phyloP scores from a whole-genome alignment of 2,888 invertebrate genomes.

The Lottia scabra region DNA sequence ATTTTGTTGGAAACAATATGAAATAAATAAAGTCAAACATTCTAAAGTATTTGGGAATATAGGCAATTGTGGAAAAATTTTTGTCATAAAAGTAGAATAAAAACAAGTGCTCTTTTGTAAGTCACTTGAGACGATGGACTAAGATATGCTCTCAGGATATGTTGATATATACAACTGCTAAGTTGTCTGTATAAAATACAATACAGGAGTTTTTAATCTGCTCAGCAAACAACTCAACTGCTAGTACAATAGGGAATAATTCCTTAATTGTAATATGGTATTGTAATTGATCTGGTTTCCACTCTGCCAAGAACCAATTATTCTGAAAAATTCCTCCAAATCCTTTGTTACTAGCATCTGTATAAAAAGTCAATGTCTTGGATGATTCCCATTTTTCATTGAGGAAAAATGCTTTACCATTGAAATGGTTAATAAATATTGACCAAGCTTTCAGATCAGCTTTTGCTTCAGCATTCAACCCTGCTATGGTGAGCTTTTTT shows the following conservation, averaged over 20 bases:
- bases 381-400: background rate
- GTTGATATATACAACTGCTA: background rate
- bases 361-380: background rate
- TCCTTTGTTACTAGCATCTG: no score
- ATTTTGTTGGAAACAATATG: background rate
- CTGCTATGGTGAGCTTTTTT: slow-evolving; percentile 15
- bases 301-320: background rate
- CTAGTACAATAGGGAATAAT: slow-evolving; percentile 9
- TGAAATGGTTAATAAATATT: slow-evolving; percentile 16
- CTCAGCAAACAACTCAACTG: background rate
- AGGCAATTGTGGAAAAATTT: background rate
- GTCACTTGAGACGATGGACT: background rate
- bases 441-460: slow-evolving; percentile 21
- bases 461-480: slow-evolving; percentile 15
- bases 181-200: slow-evolving; percentile 4
- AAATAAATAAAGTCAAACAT: background rate
- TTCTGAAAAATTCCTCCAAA: background rate
- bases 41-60: background rate
- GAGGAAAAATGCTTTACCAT: slow-evolving; percentile 16
- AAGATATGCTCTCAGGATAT: background rate
- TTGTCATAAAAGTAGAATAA: background rate
- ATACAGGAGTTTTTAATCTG: background rate
- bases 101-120: background rate
- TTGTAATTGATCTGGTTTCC: slow-evolving; percentile 5
- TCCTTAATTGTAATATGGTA: slow-evolving; percentile 1